Conservation (phyloP, 2,113 vertebrate genomes). For the Vidua macroura region DNA sequence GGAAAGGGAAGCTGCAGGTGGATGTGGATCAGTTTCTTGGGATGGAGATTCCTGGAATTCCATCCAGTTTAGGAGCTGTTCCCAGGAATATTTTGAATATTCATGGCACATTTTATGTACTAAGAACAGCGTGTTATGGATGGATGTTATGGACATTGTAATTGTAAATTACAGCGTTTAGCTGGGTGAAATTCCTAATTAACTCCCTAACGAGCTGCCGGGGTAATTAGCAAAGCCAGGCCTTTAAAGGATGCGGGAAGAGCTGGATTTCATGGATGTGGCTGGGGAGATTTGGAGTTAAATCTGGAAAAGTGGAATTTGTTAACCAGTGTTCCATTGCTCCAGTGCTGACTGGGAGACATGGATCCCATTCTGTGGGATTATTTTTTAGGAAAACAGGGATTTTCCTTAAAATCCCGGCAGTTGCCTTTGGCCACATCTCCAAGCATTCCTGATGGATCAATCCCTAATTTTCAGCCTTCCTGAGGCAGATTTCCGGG, state of each 20-base stretch:
- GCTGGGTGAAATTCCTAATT: not conserved
- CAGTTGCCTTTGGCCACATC: not conserved
- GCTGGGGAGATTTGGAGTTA: not conserved
- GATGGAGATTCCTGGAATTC: not conserved
- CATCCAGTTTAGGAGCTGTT: not conserved
- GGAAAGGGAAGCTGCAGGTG: not conserved
- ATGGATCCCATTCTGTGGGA: not conserved
- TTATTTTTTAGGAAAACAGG: not conserved
- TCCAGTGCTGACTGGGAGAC: not conserved
- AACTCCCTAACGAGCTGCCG: not conserved
- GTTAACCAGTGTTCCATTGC: not conserved
- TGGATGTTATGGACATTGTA: not conserved
- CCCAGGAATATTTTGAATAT: not conserved
- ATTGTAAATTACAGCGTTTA: not conserved
- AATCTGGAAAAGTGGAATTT: not conserved
- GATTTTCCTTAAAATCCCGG: not conserved
- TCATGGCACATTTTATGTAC: not conserved
- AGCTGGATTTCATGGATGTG: not conserved
- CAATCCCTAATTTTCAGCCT: not conserved
- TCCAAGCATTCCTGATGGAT: not conserved
- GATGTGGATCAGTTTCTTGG: accelerated
- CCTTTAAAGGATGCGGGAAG: not conserved
- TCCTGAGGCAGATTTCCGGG: not conserved
- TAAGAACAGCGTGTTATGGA: not conserved
- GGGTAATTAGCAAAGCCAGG: not conserved